Evolutionary conservation across 92 coral and sea anemone species (phyloP).

Genomic region (Actinostola sp.): DNA sequence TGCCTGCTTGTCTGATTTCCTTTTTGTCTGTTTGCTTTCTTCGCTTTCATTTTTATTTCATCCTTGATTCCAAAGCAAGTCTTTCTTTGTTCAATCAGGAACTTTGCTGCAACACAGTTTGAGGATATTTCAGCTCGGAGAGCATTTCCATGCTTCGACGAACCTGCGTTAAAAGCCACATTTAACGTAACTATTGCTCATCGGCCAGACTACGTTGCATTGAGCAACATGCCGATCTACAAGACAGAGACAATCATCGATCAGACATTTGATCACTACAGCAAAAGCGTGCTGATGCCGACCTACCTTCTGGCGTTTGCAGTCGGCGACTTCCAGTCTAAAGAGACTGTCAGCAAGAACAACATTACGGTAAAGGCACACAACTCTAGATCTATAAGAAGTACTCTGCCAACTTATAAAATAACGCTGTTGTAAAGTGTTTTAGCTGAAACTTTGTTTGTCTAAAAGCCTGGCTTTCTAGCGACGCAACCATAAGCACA

Average conservation of each 20-base stretch:
- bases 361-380: constrained; percentile 49
- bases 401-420: too few relatives aligned
- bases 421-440: too few relatives aligned
- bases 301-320: constrained; percentile 81
- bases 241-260: constrained; percentile 28
- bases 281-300: constrained; percentile 68
- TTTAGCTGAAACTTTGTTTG: too few relatives aligned
- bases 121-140: constrained; percentile 80
- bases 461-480: too few relatives aligned
- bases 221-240: constrained; percentile 83
- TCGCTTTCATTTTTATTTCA: too few relatives aligned
- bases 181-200: constrained; percentile 85
- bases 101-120: constrained; percentile 87
- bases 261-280: constrained; percentile 48
- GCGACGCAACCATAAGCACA: too few relatives aligned
- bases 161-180: constrained; percentile 93
- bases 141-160: constrained; percentile 95
- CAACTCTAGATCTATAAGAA: neutral
- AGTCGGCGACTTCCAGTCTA: constrained; percentile 65
- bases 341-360: constrained; percentile 30
- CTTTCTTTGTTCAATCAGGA: constrained; percentile 23
- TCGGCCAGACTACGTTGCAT: constrained; percentile 54
- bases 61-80: neutral
- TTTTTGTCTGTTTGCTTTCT: too few relatives aligned
- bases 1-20: too few relatives aligned